Evolutionary conservation across 2,797 vertebrate species (phyloP).

Genomic region (Scyliorhinus canicula): DNA sequence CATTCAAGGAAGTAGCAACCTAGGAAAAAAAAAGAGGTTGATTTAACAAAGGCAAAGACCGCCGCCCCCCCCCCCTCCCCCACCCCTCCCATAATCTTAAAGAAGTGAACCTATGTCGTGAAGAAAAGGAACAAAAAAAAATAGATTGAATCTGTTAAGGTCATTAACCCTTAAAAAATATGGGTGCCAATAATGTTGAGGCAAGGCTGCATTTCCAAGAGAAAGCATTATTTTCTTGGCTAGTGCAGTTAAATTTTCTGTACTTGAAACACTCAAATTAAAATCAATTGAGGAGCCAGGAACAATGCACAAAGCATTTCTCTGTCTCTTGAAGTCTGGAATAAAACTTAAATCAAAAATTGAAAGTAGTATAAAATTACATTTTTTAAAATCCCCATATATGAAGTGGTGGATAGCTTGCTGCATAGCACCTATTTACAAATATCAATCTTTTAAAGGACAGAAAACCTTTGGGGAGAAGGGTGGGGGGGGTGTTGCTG

Average conservation of each 20-base stretch:
- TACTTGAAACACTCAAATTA: not conserved
- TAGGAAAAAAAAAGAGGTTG: not conserved
- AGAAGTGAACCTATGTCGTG: not conserved
- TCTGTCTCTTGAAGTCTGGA: not conserved
- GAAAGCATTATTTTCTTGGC: not conserved
- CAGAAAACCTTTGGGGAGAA: not conserved
- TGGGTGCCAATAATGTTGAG: not conserved
- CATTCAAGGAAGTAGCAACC: slow-evolving; percentile 5
- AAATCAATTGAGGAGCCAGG: slow-evolving; percentile 18
- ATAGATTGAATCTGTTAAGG: not conserved
- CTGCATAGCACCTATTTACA: not conserved
- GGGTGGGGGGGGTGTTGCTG: too few species aligned
- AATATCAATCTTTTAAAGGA: not conserved
- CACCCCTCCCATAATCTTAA: not conserved
- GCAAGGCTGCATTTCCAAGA: not conserved
- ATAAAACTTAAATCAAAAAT: slow-evolving; percentile 4
- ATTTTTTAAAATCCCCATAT: not conserved
- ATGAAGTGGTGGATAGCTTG: not conserved
- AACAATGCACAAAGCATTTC: not conserved
- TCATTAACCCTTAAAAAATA: slow-evolving; percentile 11
- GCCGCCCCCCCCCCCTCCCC: too few species aligned
- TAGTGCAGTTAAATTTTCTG: not conserved
- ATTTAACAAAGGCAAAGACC: not conserved
- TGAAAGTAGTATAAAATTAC: not conserved
- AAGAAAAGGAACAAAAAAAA: not conserved